Base-by-base conservation (phyloP, 2,888 invertebrate genomes). In the Hartigia nigra region DNA sequence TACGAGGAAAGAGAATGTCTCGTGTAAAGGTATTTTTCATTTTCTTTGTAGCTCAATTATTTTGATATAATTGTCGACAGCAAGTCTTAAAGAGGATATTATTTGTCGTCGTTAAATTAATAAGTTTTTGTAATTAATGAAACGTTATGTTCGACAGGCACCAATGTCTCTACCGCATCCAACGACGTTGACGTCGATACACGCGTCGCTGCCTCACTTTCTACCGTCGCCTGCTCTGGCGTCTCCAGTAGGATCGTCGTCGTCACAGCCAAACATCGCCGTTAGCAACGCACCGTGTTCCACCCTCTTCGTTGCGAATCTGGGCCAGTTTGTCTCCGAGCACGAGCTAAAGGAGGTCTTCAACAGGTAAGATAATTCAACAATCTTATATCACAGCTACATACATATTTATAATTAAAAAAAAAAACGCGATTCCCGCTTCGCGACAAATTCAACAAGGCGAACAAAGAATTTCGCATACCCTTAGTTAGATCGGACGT, bases 331-430 rank as follows among this genome's bases (percentile, higher is more conserved):
- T 92, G 98, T 98, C 90, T 98, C 98, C 86, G 99, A 99, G 93
- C 98, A 99, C 92, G 99, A 99, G 93, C 95, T 99, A 87, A 98
- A 98, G 94, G 98, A 98, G 93, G 96, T 99, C 91, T 98, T 99
- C 93, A 97, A 97, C 95, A 98, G 98, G 98, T 98, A 93, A 93
- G 94, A 85, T 0, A 2, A 55, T 55, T 23, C 9, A 2, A 23
- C 55, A 9, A 55, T 55, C 23, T 23, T 0, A 23, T 55, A 23
- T 23, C 55, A n/a, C n/a, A n/a, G n/a, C n/a, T 9, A 9, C 9
- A n/a, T 23, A 2, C 23, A 5, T 55, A 55, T 55, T 55, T 1
- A 1, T 55, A 55, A 23, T 55, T 0, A 23, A 9, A 23, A 55
- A 55, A 23, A 9, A 23, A 55, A 55, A 2, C 23, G 55, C 23